Percentiles rank a stretch among this genome's conserved stretches.
phyloP scores from a whole-genome alignment of 2,113 vertebrate genomes.

The Dascyllus trimaculatus region DNA sequence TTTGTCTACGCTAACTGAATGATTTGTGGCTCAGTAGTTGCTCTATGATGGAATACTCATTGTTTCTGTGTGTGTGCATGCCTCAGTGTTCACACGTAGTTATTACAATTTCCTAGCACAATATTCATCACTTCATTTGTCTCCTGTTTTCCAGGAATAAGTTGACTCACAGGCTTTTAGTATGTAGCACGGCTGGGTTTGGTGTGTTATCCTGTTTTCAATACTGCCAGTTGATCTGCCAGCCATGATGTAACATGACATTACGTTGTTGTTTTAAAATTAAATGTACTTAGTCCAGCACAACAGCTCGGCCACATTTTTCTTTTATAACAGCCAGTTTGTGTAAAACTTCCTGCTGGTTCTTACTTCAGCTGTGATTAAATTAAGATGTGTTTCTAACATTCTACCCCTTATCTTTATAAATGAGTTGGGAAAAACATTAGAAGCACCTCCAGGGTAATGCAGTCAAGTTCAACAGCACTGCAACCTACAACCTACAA shows the following conservation, averaged over 20 bases:
- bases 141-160: constrained; percentile 1
- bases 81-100: background rate
- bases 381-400: constrained; percentile 6
- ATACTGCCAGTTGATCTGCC: background rate
- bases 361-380: too few species aligned
- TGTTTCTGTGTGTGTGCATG: constrained; percentile 16
- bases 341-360: too few species aligned
- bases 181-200: background rate
- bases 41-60: constrained; percentile 47
- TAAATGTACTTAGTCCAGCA: background rate
- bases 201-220: constrained; percentile 14
- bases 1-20: constrained; percentile 63
- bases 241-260: background rate
- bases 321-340: too few species aligned
- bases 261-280: background rate
- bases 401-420: background rate
- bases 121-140: constrained; percentile 40
- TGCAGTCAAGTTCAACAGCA: too few species aligned
- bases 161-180: constrained; percentile 14
- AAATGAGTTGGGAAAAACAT: too few species aligned
- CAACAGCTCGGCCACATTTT: background rate
- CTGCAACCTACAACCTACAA: background rate
- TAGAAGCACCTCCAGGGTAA: too few species aligned
- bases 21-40: constrained; percentile 61
- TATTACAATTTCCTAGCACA: constrained; percentile 42